Conservation (phyloP, 2,797 vertebrate species). For the Takifugu ocellatus region DNA sequence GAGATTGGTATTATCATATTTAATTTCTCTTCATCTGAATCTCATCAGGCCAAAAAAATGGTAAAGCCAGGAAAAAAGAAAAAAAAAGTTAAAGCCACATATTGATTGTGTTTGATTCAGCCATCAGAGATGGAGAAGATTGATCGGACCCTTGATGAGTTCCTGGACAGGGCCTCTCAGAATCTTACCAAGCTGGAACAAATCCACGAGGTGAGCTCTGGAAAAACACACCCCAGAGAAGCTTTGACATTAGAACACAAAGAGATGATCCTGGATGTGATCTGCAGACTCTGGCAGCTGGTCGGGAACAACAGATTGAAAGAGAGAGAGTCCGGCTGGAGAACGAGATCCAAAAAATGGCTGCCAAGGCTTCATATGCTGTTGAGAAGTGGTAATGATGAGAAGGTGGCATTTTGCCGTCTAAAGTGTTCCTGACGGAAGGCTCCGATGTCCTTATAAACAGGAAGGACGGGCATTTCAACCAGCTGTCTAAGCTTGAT, state of each 20-base stretch:
- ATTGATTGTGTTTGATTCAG: conserved; percentile 21
- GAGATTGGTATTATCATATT: too few relatives aligned
- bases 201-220: conserved; percentile 58
- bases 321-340: conserved; percentile 56
- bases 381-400: conserved; percentile 62
- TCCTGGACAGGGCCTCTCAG: conserved; percentile 49
- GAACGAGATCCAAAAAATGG: conserved; percentile 53
- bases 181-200: conserved; percentile 56
- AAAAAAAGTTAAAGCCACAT: background rate
- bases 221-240: background rate
- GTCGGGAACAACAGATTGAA: conserved; percentile 38
- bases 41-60: too few relatives aligned
- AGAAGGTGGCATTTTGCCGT: background rate
- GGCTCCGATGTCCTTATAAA: background rate
- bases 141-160: conserved; percentile 54
- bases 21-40: too few relatives aligned
- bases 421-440: background rate
- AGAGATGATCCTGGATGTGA: background rate
- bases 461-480: conserved; percentile 59
- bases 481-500: conserved; percentile 48
- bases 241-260: background rate
- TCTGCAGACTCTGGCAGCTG: conserved; percentile 52
- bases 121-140: conserved; percentile 20
- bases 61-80: background rate
- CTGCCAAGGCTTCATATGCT: conserved; percentile 40